Percentiles rank a stretch among this genome's conserved stretches.
phyloP scores from a whole-genome alignment of 2,888 invertebrate genomes.

The Hypena proboscidalis region DNA sequence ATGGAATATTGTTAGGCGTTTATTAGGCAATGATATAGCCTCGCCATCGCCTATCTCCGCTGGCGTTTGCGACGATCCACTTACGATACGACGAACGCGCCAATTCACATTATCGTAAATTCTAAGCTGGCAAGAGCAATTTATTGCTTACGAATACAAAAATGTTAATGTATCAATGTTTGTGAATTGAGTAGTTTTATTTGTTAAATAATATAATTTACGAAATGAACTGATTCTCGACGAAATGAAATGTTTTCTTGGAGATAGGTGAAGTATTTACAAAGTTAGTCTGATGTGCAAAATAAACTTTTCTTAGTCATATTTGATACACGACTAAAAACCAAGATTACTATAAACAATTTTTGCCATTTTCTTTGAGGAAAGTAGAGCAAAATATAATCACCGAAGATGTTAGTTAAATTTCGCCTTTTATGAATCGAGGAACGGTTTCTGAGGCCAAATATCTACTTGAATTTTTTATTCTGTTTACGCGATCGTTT shows the following conservation, averaged over 20 bases:
- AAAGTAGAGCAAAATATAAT: neutral
- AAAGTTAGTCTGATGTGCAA: neutral
- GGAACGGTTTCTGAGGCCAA: too few species aligned
- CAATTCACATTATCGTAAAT: conserved; percentile 46
- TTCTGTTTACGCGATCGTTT: neutral
- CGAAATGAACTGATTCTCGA: neutral
- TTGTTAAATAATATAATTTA: conserved; percentile 19
- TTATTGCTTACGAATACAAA: conserved; percentile 36
- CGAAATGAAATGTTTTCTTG: neutral
- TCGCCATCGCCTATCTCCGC: conserved; percentile 41
- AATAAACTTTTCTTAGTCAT: neutral
- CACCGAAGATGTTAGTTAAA: too few species aligned
- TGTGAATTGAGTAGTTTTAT: too few species aligned
- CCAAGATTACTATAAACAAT: neutral
- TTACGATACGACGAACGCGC: conserved; percentile 38
- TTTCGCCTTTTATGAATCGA: too few species aligned
- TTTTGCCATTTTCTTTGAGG: neutral
- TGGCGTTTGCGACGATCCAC: conserved; percentile 38
- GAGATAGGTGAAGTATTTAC: neutral
- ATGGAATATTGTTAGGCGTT: conserved; percentile 35
- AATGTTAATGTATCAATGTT: too few species aligned
- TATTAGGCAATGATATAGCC: conserved; percentile 39
- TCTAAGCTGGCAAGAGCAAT: conserved; percentile 41
- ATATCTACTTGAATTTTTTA: neutral
- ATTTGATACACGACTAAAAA: neutral